Percentiles rank a stretch among this genome's conserved stretches.
Evolutionary conservation across 2,797 vertebrate genomes (phyloP).

Genomic region (Myoxocephalus aenaeus): DNA sequence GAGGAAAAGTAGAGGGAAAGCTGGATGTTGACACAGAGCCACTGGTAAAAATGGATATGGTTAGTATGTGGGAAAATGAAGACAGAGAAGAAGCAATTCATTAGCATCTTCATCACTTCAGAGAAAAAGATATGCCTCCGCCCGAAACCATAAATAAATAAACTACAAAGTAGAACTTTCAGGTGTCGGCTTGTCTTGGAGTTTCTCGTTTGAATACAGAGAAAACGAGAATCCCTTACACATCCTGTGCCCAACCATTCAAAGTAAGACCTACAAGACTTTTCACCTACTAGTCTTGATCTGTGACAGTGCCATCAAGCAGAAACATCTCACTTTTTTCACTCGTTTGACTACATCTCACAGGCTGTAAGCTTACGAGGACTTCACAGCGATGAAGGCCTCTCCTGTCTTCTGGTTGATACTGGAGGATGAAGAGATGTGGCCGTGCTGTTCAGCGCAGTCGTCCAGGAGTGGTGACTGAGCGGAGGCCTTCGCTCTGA

Average conservation of each 20-base stretch:
- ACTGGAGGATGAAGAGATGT: conserved; percentile 36
- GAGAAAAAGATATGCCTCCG: conserved; percentile 27
- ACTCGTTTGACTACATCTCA: conserved; percentile 9
- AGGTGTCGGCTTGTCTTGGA: conserved; percentile 22
- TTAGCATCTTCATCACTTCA: conserved; percentile 26
- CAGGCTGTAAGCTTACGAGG: conserved; percentile 59
- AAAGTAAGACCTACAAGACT: conserved; percentile 54
- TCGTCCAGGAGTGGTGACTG: conserved; percentile 46
- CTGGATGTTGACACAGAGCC: conserved; percentile 10
- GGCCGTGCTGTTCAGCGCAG: conserved; percentile 26
- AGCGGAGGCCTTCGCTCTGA: conserved; percentile 32
- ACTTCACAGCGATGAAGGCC: conserved; percentile 70
- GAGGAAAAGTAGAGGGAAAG: conserved; percentile 1
- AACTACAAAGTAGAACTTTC: conserved; percentile 31
- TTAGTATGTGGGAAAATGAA: conserved; percentile 4
- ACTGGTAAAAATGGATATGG: conserved; percentile 3
- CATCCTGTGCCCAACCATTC: conserved; percentile 10
- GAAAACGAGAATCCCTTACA: conserved; percentile 16
- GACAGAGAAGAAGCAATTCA: conserved; percentile 21
- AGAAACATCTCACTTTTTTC: conserved; percentile 23
- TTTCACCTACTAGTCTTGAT: conserved; percentile 58
- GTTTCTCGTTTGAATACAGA: conserved; percentile 21
- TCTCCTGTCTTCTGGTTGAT: conserved; percentile 56
- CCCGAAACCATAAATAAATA: conserved; percentile 35
- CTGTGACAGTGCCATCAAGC: conserved; percentile 13